phyloP scores from a whole-genome alignment of 2,797 vertebrate species.

The Spondyliosoma cantharus region DNA sequence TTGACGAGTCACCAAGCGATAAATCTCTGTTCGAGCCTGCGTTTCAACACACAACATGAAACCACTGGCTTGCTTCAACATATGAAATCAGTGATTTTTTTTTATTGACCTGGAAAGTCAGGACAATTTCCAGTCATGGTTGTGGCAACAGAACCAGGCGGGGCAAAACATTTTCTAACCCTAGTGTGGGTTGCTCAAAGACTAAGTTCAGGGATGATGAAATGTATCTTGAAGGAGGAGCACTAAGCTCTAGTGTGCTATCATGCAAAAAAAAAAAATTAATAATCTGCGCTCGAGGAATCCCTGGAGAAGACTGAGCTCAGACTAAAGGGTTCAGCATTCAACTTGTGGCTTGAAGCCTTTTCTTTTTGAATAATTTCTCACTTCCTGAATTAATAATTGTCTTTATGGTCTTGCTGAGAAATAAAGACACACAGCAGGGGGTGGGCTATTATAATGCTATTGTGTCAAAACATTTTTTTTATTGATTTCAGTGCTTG shows the following conservation, averaged over 20 bases:
- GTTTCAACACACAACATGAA: too few species aligned
- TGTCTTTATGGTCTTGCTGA: constrained; percentile 15
- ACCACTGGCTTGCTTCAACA: too few species aligned
- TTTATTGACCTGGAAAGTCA: too few species aligned
- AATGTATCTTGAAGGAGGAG: constrained; percentile 7
- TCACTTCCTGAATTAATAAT: constrained; percentile 65
- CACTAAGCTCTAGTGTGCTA: constrained; percentile 27
- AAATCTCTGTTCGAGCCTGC: too few species aligned
- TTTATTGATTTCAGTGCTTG: constrained; percentile 53
- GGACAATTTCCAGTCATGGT: too few species aligned
- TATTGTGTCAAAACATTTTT: constrained; percentile 35
- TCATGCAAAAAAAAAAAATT: constrained; percentile 37
- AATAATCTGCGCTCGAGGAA: not conserved
- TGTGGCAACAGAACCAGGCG: too few species aligned
- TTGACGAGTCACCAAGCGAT: too few species aligned
- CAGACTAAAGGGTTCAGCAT: constrained; percentile 45
- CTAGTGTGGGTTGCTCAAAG: not conserved
- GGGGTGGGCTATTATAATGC: not conserved
- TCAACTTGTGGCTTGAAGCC: constrained; percentile 46
- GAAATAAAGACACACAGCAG: not conserved
- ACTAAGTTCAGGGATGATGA: not conserved
- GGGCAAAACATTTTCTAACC: too few species aligned
- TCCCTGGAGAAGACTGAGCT: constrained; percentile 44
- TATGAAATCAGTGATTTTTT: too few species aligned
- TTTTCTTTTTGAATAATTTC: constrained; percentile 62